Percentiles rank a stretch among this genome's conserved stretches.
phyloP scores from a whole-genome alignment of 2,113 vertebrate species.

The Phalacrocorax carbo region DNA sequence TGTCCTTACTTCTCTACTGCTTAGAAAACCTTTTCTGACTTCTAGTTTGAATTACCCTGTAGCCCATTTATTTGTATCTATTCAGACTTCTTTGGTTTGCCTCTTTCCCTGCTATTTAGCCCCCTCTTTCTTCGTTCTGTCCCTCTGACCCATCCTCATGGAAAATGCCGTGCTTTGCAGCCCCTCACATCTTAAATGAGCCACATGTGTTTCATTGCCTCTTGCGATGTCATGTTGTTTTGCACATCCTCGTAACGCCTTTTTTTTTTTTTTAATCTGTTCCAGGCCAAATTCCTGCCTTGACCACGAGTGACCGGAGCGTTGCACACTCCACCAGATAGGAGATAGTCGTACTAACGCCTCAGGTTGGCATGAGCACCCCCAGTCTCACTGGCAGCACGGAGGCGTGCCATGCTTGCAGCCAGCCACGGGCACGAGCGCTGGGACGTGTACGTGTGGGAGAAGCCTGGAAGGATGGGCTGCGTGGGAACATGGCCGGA shows the following conservation, averaged over 20 bases:
- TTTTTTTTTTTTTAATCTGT: background rate
- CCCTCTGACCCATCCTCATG: background rate
- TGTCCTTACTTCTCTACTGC: background rate
- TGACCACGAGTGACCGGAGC: rapidly evolving
- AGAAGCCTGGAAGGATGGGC: background rate
- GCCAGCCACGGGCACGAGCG: rapidly evolving
- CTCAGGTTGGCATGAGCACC: background rate
- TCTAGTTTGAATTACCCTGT: background rate
- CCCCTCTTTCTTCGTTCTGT: background rate
- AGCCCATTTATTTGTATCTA: background rate
- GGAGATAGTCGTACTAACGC: background rate
- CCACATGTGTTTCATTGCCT: background rate
- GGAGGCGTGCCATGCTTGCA: background rate
- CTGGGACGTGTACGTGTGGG: background rate
- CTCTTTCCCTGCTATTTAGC: background rate
- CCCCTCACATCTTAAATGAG: background rate
- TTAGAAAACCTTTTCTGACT: background rate
- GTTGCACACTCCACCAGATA: rapidly evolving
- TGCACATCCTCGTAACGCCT: background rate
- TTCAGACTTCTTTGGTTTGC: background rate
- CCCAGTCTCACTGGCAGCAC: background rate
- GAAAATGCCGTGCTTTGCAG: background rate
- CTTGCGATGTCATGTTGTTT: background rate
- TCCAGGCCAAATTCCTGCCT: background rate
- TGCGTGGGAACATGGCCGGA: background rate